phyloP scores from a whole-genome alignment of 2,888 invertebrate genomes.

The Lasioglossum malachurum region DNA sequence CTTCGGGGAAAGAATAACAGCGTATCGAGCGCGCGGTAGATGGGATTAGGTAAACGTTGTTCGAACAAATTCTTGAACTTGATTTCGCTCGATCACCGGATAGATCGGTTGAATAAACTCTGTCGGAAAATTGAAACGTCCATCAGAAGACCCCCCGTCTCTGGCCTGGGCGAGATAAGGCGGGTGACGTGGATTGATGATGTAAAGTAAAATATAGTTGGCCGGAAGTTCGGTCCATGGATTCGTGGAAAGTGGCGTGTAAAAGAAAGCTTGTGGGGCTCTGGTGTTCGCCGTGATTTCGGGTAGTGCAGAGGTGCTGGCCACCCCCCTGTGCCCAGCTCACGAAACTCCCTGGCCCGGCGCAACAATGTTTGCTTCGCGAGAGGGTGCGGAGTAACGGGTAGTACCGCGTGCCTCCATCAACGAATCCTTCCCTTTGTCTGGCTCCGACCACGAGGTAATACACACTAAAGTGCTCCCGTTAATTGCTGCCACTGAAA shows the following conservation, averaged over 20 bases:
- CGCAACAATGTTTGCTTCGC: slow-evolving; percentile 67
- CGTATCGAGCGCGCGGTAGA: slow-evolving; percentile 8
- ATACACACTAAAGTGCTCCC: slow-evolving; percentile 70
- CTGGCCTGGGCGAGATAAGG: slow-evolving; percentile 7
- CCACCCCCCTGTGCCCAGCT: neutral
- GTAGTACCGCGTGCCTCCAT: slow-evolving; percentile 58
- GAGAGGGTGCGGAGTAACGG: slow-evolving; percentile 24
- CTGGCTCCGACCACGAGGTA: slow-evolving; percentile 60
- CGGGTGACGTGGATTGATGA: slow-evolving; percentile 53
- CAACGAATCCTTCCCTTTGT: slow-evolving; percentile 71
- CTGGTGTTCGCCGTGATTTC: slow-evolving; percentile 42
- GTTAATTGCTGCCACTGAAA: slow-evolving; percentile 70
- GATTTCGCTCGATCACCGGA: slow-evolving; percentile 30
- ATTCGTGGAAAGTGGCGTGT: slow-evolving; percentile 10
- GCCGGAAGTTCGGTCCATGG: neutral
- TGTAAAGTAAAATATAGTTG: slow-evolving; percentile 21
- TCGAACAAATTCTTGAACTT: slow-evolving; percentile 37
- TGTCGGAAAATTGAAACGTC: slow-evolving; percentile 59
- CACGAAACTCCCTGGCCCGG: slow-evolving; percentile 42
- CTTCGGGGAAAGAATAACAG: neutral
- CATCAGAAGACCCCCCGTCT: slow-evolving; percentile 25
- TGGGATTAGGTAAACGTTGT: slow-evolving; percentile 22
- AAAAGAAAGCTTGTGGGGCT: slow-evolving; percentile 39
- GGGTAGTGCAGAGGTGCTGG: neutral
- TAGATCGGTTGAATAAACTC: slow-evolving; percentile 52